Evolutionary conservation across 2,113 vertebrate species (phyloP).

Genomic region (Saimiri boliviensis): DNA sequence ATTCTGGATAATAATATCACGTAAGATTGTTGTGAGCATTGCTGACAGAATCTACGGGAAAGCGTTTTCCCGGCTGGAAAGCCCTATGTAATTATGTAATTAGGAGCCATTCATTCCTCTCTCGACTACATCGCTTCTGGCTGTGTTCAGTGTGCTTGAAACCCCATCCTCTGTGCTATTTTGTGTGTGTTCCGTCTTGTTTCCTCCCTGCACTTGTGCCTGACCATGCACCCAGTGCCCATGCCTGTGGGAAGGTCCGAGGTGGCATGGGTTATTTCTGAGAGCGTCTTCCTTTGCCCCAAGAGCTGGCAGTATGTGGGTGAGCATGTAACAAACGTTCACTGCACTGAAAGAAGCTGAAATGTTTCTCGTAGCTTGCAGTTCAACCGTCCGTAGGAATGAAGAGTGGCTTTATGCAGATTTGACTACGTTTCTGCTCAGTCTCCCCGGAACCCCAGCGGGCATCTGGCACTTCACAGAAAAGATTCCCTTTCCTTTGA

Average conservation of each 20-base stretch:
- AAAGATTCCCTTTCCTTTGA: too few relatives aligned
- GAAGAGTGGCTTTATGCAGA: accelerated
- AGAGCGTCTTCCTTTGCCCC: neutral
- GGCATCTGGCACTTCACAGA: neutral
- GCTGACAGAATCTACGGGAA: neutral
- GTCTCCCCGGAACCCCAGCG: accelerated
- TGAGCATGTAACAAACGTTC: neutral
- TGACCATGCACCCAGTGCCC: accelerated
- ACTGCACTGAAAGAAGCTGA: accelerated
- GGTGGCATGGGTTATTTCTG: accelerated
- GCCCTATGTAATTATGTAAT: neutral
- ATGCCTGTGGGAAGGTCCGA: too few relatives aligned
- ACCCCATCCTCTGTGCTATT: too few relatives aligned
- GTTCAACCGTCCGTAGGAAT: neutral
- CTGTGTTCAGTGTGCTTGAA: neutral
- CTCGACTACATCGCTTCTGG: neutral
- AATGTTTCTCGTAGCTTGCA: neutral
- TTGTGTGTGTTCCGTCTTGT: accelerated
- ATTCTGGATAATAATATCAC: neutral
- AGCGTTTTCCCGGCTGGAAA: neutral
- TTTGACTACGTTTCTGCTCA: neutral
- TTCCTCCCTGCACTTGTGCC: accelerated
- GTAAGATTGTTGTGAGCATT: neutral
- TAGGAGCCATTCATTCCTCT: neutral
- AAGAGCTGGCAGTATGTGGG: neutral